These are phyloP conservation scores for Pagrus major DNA, from an alignment of 2,113 vertebrate genomes.

Conservation along the genomic window DNA sequence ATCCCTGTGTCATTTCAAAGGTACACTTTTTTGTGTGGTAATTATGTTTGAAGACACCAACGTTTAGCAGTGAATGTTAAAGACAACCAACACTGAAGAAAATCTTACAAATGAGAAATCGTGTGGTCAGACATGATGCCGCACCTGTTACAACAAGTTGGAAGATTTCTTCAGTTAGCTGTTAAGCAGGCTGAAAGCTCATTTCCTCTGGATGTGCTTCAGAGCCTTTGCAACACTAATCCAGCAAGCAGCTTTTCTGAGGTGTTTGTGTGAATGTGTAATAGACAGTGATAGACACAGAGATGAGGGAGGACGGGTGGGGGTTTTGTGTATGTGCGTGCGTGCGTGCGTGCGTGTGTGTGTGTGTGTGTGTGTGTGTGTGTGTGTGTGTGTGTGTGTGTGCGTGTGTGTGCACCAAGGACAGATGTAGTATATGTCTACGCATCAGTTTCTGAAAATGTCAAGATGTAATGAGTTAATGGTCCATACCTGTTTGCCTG, in stretches of 20 bases:
- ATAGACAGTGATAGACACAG: neutral
- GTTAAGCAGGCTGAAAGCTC: conserved; percentile 40
- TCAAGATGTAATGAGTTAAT: conserved; percentile 59
- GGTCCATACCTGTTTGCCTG: conserved; percentile 2
- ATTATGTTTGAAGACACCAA: neutral
- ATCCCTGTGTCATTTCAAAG: neutral
- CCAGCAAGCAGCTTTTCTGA: conserved; percentile 17
- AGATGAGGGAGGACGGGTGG: neutral
- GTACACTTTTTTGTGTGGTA: neutral
- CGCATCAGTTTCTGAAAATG: conserved; percentile 50
- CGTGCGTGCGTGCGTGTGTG: neutral
- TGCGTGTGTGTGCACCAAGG: neutral
- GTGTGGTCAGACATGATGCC: neutral
- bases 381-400: neutral
- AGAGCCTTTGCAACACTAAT: conserved; percentile 37
- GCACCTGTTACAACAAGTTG: conserved; percentile 44
- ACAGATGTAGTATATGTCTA: conserved; percentile 27
- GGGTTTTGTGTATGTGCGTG: neutral
- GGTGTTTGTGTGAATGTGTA: conserved; percentile 7
- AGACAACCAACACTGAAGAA: neutral
- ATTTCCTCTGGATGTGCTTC: conserved; percentile 59
- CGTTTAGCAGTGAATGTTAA: neutral
- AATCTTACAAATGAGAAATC: neutral
- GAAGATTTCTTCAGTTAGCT: conserved; percentile 12
- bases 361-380: neutral